These are phyloP conservation scores for Scortum barcoo DNA, from an alignment of 2,113 vertebrate genomes.

Conservation along the genomic window DNA sequence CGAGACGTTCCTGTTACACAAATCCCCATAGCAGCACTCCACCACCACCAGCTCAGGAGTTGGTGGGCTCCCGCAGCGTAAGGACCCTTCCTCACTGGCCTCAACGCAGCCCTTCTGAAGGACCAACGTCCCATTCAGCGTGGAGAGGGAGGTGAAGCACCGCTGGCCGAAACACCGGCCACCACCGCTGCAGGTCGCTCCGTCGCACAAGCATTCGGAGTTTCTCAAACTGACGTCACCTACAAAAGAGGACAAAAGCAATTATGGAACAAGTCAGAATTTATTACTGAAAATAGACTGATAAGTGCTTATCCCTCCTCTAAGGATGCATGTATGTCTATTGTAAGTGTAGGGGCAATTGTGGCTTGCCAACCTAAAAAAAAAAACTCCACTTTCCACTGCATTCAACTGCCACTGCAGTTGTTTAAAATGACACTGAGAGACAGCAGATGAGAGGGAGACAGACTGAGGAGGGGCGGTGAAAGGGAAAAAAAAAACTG, in stretches of 20 bases:
- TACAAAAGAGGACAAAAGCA: slow-evolving; percentile 65
- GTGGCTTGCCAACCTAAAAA: slow-evolving; percentile 29
- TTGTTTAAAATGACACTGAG: slow-evolving; percentile 71
- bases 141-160: slow-evolving; percentile 91
- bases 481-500: slow-evolving; percentile 37
- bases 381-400: slow-evolving; percentile 35
- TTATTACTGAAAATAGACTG: not conserved
- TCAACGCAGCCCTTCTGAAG: slow-evolving; percentile 93
- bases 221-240: slow-evolving; percentile 83
- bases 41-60: slow-evolving; percentile 90
- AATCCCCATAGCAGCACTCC: slow-evolving; percentile 92
- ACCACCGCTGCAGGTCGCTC: slow-evolving; percentile 86
- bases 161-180: slow-evolving; percentile 90
- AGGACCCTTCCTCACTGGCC: slow-evolving; percentile 85
- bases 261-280: not conserved
- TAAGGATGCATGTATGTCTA: slow-evolving; percentile 10
- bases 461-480: slow-evolving; percentile 63
- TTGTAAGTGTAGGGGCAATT: slow-evolving; percentile 15
- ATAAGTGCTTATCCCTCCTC: not conserved
- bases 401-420: slow-evolving; percentile 62
- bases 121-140: slow-evolving; percentile 87
- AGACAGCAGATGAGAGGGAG: slow-evolving; percentile 73
- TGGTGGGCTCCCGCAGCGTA: slow-evolving; percentile 86
- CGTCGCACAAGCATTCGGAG: slow-evolving; percentile 93
- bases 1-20: slow-evolving; percentile 95